Evolutionary conservation across 2,888 invertebrate genomes (phyloP).

Genomic region (Venusia cambrica): DNA sequence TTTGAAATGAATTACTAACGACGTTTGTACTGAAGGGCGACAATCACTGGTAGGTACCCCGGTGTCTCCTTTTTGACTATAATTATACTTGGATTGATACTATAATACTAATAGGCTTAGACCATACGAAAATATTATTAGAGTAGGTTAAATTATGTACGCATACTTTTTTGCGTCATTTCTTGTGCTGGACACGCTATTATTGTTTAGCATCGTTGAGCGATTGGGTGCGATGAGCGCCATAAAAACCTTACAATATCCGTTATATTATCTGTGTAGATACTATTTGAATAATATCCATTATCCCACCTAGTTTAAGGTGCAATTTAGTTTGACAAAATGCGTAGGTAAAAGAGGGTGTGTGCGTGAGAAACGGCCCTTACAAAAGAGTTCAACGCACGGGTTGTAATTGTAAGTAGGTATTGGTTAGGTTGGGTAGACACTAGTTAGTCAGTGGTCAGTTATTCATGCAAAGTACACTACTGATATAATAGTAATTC

Average conservation of each 20-base stretch:
- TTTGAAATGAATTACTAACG: no score
- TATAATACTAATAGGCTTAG: constrained; percentile 1
- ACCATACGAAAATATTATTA: constrained; percentile 6
- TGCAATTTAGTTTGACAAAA: constrained; percentile 40
- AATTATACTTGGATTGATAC: no score
- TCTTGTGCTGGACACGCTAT: constrained; percentile 49
- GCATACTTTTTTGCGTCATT: constrained; percentile 40
- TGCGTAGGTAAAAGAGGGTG: constrained; percentile 37
- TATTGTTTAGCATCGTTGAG: constrained; percentile 37
- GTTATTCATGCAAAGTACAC: constrained; percentile 56
- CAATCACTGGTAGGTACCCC: no score
- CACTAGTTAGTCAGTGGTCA: no score
- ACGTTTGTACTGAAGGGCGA: no score
- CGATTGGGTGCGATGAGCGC: constrained; percentile 42
- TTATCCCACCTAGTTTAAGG: constrained; percentile 48
- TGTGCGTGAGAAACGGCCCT: constrained; percentile 64
- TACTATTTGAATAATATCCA: constrained; percentile 42
- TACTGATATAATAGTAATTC: no score
- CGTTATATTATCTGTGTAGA: constrained; percentile 43
- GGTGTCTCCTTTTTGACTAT: no score
- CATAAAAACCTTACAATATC: constrained; percentile 53
- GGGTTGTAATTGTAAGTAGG: constrained; percentile 43
- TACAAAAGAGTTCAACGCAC: constrained; percentile 81
- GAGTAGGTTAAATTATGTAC: constrained; percentile 8
- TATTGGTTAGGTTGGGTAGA: no score